Conservation (phyloP, 2,888 invertebrate species). For the Pandemis corylana region DNA sequence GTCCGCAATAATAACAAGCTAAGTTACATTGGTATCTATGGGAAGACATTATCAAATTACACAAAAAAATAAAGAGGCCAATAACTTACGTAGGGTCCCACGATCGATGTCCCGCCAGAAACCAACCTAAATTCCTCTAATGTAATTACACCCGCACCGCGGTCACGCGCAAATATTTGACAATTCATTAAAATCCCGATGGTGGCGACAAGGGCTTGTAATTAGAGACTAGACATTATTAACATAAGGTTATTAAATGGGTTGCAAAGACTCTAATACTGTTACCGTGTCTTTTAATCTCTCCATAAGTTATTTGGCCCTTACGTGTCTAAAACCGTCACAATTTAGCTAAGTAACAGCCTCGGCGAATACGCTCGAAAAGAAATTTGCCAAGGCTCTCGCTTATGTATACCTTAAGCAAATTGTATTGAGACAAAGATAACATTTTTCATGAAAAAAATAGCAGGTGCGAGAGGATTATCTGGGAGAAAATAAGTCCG, state of each 20-base stretch:
- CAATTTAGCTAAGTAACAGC: not conserved
- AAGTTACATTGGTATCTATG: not conserved
- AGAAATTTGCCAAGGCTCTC: not conserved
- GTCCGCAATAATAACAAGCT: not conserved
- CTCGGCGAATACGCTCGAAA: not conserved
- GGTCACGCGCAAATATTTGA: conserved; percentile 45
- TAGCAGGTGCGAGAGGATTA: conserved; percentile 40
- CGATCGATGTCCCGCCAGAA: conserved; percentile 47
- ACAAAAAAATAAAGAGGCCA: conserved; percentile 19
- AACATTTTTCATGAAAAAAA: conserved; percentile 37
- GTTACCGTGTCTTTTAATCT: not conserved
- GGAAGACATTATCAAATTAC: not conserved
- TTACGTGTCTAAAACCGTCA: not conserved
- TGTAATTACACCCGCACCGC: conserved; percentile 44
- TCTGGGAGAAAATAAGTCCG: conserved; percentile 38
- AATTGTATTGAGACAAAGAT: conserved; percentile 33
- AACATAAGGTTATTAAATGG: not conserved
- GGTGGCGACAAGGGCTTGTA: conserved; percentile 20
- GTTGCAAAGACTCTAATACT: not conserved
- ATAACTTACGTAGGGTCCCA: conserved; percentile 18
- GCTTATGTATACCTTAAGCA: conserved; percentile 17
- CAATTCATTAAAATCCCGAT: conserved; percentile 44
- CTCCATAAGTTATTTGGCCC: not conserved
- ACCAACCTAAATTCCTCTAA: conserved; percentile 47
- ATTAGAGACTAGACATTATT: conserved; percentile 1